Evolutionary conservation across 2,797 vertebrate genomes (phyloP).

Genomic region (Saxicola maurus): DNA sequence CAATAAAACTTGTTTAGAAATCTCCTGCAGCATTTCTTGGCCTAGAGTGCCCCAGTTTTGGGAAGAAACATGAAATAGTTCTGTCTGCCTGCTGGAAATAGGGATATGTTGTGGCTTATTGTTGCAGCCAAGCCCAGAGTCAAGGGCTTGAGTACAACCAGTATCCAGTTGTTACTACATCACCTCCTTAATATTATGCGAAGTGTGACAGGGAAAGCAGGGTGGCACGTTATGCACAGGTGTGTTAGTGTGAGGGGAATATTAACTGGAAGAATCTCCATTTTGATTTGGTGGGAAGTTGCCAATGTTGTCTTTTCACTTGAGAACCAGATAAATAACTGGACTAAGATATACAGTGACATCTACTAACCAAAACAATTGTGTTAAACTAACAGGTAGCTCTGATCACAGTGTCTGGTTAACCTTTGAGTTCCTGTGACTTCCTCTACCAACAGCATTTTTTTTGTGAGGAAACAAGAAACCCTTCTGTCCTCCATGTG

Average conservation of each 20-base stretch:
- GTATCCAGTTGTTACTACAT: not conserved
- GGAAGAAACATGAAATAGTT: not conserved
- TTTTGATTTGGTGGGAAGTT: not conserved
- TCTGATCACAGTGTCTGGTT: not conserved
- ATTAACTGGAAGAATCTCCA: not conserved
- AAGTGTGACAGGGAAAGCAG: not conserved
- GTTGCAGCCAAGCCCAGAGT: not conserved
- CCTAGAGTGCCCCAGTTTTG: not conserved
- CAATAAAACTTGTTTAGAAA: not conserved
- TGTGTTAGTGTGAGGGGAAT: not conserved
- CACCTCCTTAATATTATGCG: not conserved
- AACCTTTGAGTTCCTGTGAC: not conserved
- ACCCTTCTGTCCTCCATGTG: not conserved
- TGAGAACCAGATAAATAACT: not conserved
- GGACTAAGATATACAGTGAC: not conserved
- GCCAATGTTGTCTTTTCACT: not conserved
- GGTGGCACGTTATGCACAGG: rapidly evolving
- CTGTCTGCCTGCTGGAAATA: not conserved
- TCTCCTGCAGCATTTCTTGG: not conserved
- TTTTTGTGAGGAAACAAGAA: not conserved
- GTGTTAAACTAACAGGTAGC: not conserved
- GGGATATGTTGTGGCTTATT: not conserved
- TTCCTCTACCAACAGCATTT: not conserved
- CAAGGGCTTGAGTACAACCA: not conserved
- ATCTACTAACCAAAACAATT: not conserved